These are phyloP conservation scores for roundworm (Caenorhabditis elegans) DNA, from an alignment of 1,140 invertebrate species.

Conservation along the genomic window WBcel235 BX284605.5:12524501-12525000, in stretches of 20 bases:
- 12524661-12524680: slow-evolving; percentile 60
- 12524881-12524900: slow-evolving; percentile 65
- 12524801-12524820: slow-evolving; percentile 50
- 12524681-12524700: slow-evolving; percentile 59
- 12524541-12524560: not conserved
- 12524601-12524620: slow-evolving; percentile 64
- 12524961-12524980: slow-evolving; percentile 65
- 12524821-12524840: slow-evolving; percentile 59
- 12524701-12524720: slow-evolving; percentile 60
- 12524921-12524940: slow-evolving; percentile 62
- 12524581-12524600: slow-evolving; percentile 62
- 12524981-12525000: slow-evolving; percentile 62
- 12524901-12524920: slow-evolving; percentile 62
- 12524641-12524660: slow-evolving; percentile 60
- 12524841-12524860: slow-evolving; percentile 56
- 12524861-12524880: slow-evolving; percentile 62
- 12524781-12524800: not conserved
- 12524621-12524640: slow-evolving; percentile 62
- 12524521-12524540: slow-evolving; percentile 65
- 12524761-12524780: not conserved
- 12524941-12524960: slow-evolving; percentile 66
- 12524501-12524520: slow-evolving; percentile 65
- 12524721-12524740: not conserved
- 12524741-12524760: slow-evolving; percentile 12
- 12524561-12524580: not conserved